These are phyloP conservation scores for Axinella damicornis DNA, from an alignment of 37 sponge, comb jelly and placozoan genomes.

Conservation along the genomic window DNA sequence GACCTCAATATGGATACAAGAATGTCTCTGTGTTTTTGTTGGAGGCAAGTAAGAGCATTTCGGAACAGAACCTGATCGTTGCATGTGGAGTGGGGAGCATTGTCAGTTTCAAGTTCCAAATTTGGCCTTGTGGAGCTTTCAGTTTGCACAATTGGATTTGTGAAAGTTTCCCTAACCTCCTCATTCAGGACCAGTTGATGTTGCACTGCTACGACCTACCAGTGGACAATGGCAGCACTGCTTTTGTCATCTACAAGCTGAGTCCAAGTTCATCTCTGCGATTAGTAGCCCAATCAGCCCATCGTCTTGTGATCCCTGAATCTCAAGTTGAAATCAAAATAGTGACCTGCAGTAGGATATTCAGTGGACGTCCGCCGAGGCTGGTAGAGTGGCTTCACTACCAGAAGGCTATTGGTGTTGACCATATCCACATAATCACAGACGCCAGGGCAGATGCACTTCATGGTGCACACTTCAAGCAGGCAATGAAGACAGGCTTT, in stretches of 20 bases:
- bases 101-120: not conserved
- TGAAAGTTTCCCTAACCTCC: not conserved
- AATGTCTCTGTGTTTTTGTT: conserved; percentile 2
- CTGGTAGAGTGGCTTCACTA: conserved; percentile 1
- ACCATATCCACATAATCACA: not conserved
- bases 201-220: no score
- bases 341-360: not conserved
- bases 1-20: not conserved
- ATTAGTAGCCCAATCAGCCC: not conserved
- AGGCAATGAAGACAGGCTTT: not conserved
- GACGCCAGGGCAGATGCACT: not conserved
- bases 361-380: not conserved
- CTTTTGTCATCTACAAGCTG: conserved; percentile 16
- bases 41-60: not conserved
- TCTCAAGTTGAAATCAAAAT: no score
- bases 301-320: not conserved
- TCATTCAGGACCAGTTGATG: not conserved
- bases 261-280: not conserved
- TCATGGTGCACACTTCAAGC: no score
- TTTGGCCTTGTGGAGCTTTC: not conserved
- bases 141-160: not conserved
- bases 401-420: conserved; percentile 12
- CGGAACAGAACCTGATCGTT: not conserved
- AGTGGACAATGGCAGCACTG: not conserved
- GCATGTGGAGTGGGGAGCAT: not conserved